Conservation (phyloP, 2,113 vertebrate species). For the Sorex araneus region DNA sequence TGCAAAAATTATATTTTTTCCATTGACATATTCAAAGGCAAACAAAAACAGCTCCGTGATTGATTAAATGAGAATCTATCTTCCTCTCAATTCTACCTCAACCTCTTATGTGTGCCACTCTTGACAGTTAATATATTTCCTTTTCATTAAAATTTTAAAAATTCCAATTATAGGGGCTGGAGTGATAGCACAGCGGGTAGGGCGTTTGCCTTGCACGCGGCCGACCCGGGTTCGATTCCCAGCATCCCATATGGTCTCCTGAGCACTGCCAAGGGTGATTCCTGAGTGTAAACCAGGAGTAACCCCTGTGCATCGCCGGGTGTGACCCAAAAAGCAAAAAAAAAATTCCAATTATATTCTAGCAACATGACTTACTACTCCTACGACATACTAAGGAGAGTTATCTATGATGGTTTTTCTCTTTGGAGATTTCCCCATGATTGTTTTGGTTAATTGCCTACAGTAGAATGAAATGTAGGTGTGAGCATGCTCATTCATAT, state of each 20-base stretch:
- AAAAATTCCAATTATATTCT: not conserved
- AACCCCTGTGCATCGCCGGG: too few species aligned
- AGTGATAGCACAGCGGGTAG: too few species aligned
- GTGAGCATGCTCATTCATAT: not conserved
- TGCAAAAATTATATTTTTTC: conserved; percentile 14
- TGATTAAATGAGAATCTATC: not conserved
- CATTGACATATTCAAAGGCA: conserved; percentile 23
- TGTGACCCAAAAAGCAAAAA: too few species aligned
- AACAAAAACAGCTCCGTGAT: not conserved
- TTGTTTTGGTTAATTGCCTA: not conserved
- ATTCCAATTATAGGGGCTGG: too few species aligned
- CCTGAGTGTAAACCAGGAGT: too few species aligned
- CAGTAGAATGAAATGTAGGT: not conserved
- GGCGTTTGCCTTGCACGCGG: too few species aligned
- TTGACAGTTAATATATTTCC: not conserved
- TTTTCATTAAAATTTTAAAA: too few species aligned
- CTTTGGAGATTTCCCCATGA: not conserved
- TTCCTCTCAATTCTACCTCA: not conserved
- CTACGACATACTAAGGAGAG: not conserved
- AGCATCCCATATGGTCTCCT: too few species aligned
- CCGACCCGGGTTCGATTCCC: too few species aligned
- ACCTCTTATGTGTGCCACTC: not conserved
- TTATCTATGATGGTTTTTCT: conserved; percentile 11
- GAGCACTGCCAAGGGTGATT: too few species aligned
- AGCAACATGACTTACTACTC: not conserved